Conservation (phyloP, 2,113 vertebrate genomes). For the Cariama cristata region DNA sequence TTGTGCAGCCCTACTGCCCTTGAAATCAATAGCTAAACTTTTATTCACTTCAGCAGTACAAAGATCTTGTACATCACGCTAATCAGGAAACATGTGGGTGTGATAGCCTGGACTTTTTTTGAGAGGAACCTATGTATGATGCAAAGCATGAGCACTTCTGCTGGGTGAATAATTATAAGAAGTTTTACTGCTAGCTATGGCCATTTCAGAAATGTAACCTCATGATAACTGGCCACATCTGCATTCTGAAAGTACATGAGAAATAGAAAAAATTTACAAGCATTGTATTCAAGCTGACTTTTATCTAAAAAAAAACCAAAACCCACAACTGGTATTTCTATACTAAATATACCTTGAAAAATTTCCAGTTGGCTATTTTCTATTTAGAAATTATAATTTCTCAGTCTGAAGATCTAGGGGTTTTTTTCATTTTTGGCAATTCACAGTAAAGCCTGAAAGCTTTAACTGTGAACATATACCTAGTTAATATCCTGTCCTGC, state of each 20-base stretch:
- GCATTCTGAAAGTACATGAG: neutral
- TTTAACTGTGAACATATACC: neutral
- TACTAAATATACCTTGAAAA: neutral
- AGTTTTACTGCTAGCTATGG: neutral
- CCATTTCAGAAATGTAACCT: neutral
- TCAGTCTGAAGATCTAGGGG: neutral
- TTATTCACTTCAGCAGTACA: neutral
- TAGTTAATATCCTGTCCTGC: neutral
- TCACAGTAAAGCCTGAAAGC: neutral
- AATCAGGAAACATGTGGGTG: neutral
- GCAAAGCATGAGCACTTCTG: neutral
- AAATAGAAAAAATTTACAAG: neutral
- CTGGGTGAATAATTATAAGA: neutral
- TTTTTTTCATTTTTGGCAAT: neutral
- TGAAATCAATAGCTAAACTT: neutral
- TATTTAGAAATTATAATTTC: neutral
- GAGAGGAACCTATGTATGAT: neutral
- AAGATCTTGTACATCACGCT: neutral
- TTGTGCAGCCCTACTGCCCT: neutral
- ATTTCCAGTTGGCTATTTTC: neutral
- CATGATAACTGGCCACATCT: neutral
- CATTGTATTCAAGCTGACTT: neutral
- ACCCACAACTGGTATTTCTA: neutral
- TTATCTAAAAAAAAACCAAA: neutral
- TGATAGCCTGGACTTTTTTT: neutral